A percentile compares a stretch with the other conserved stretches of the same genome.
These are phyloP conservation scores for Trachelus iudaicus DNA, from an alignment of 2,888 invertebrate genomes.

Conservation along the genomic window DNA sequence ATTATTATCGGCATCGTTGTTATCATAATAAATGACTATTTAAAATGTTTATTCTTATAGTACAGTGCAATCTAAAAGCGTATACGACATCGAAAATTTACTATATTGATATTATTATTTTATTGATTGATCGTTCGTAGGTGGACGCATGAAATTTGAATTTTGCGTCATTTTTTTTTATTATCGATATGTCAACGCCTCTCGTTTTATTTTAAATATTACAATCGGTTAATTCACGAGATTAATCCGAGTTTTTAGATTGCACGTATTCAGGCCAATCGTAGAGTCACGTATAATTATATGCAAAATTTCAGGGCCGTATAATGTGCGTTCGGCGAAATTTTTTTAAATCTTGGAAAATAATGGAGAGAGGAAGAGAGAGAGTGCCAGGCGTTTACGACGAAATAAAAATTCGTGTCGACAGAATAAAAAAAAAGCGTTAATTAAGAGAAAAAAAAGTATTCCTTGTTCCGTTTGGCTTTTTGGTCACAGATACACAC, in stretches of 20 bases:
- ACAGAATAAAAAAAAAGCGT: slow-evolving; percentile 21
- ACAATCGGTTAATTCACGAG: no score
- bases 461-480: slow-evolving; percentile 61
- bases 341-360: slow-evolving; percentile 11
- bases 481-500: slow-evolving; percentile 63
- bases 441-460: not conserved
- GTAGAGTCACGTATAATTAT: slow-evolving; percentile 24
- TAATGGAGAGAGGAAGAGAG: not conserved
- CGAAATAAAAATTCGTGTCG: slow-evolving; percentile 21
- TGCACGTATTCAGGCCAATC: slow-evolving; percentile 33
- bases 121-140: slow-evolving; percentile 17
- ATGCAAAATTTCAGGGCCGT: slow-evolving; percentile 36
- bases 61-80: slow-evolving; percentile 31
- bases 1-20: slow-evolving; percentile 36
- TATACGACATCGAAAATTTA: not conserved
- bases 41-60: not conserved
- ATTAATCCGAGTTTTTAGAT: slow-evolving; percentile 33
- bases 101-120: slow-evolving; percentile 15
- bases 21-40: slow-evolving; percentile 19
- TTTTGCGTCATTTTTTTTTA: slow-evolving; percentile 16
- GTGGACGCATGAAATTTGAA: slow-evolving; percentile 15
- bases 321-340: slow-evolving; percentile 19
- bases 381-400: no score
- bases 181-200: not conserved
- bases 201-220: not conserved